Percentiles rank a stretch among this genome's conserved stretches.
Conservation (phyloP, 1,140 invertebrate genomes). For the Formica selysi region DNA sequence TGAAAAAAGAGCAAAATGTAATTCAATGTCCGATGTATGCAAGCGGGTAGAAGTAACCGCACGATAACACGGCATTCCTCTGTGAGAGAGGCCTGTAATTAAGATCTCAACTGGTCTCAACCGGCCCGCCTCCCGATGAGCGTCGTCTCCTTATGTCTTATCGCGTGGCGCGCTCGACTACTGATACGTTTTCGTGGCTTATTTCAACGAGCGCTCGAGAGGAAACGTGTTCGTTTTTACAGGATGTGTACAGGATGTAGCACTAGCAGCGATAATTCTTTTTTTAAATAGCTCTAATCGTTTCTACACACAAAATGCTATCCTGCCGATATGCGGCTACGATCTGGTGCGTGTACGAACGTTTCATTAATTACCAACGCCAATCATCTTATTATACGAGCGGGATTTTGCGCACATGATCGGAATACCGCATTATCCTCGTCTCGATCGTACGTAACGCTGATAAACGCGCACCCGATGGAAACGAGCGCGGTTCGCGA, state of each 20-base stretch:
- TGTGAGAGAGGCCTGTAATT: constrained; percentile 71
- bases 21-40: constrained; percentile 65
- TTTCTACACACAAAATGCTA: not conserved
- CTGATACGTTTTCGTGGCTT: constrained; percentile 59
- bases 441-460: constrained; percentile 50
- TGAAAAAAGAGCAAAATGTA: constrained; percentile 63
- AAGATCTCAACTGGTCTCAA: constrained; percentile 73
- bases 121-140: constrained; percentile 53
- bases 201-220: constrained; percentile 58
- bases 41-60: constrained; percentile 65
- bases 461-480: constrained; percentile 64
- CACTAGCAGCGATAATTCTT: not conserved
- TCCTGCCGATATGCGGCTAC: not conserved
- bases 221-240: constrained; percentile 27
- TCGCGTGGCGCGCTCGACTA: constrained; percentile 63
- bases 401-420: not conserved
- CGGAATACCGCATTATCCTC: constrained; percentile 10
- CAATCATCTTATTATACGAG: constrained; percentile 21
- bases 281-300: constrained; percentile 31
- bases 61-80: constrained; percentile 72
- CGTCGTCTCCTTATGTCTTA: constrained; percentile 68
- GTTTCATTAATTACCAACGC: constrained; percentile 24
- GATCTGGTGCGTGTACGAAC: not conserved
- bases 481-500: constrained; percentile 55
- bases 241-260: not conserved